Evolutionary conservation across 2,113 vertebrate species (phyloP).

Genomic region (Macquaria australasica): DNA sequence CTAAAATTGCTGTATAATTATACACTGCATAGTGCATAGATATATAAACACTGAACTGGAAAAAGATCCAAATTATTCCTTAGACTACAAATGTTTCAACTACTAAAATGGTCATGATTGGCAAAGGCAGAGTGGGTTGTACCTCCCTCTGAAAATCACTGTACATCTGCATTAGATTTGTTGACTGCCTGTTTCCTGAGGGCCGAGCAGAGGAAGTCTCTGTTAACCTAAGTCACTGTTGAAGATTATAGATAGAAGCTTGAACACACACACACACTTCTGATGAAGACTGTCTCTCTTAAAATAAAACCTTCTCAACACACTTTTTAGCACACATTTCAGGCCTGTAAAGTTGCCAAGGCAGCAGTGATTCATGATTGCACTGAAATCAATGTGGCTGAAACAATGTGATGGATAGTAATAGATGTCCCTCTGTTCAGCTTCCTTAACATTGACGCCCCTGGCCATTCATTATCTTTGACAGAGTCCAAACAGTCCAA

Average conservation of each 20-base stretch:
- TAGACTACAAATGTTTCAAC: not conserved
- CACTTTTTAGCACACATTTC: conserved; percentile 25
- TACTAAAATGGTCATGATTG: not conserved
- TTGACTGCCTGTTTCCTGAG: conserved; percentile 66
- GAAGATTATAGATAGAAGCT: conserved; percentile 59
- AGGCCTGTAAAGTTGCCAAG: conserved; percentile 26
- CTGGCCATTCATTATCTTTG: conserved; percentile 53
- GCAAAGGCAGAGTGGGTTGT: conserved; percentile 10
- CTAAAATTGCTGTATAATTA: not conserved
- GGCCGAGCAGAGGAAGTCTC: conserved; percentile 65
- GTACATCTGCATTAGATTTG: conserved; percentile 72
- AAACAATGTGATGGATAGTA: conserved; percentile 40
- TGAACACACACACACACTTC: conserved; percentile 38
- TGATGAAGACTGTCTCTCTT: conserved; percentile 16
- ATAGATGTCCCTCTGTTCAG: conserved; percentile 47
- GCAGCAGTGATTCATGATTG: conserved; percentile 43
- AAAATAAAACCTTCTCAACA: not conserved
- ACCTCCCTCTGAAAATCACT: not conserved
- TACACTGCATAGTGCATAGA: not conserved
- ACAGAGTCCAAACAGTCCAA: conserved; percentile 29
- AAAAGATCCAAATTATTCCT: conserved; percentile 16
- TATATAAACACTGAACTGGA: not conserved
- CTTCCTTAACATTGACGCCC: conserved; percentile 20
- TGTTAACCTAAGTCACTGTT: conserved; percentile 50
- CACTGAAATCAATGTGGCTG: conserved; percentile 49